Percentiles rank a stretch among this genome's conserved stretches.
These are phyloP conservation scores for Lasioglossum pauxillum DNA, from an alignment of 2,888 invertebrate genomes.

Conservation along the genomic window DNA sequence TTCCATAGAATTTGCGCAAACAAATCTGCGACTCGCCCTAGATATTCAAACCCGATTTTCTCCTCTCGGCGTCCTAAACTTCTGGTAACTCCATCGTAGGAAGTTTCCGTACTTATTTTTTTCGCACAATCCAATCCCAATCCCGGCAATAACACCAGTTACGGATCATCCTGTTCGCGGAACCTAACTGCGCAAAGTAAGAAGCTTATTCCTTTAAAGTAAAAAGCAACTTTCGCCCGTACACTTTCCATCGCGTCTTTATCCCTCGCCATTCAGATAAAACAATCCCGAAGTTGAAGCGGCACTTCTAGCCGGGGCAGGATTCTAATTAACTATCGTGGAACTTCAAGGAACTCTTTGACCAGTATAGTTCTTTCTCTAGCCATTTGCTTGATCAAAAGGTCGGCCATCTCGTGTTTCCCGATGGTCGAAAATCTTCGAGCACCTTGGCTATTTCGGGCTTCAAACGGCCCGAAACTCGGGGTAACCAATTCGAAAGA, in stretches of 20 bases:
- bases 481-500: not conserved
- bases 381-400: slow-evolving; percentile 2
- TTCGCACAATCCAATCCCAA: not conserved
- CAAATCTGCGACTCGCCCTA: not conserved
- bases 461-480: too few species aligned
- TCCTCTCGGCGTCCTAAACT: not conserved
- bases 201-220: slow-evolving; percentile 9
- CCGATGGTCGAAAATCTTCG: not conserved
- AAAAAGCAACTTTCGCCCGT: slow-evolving; percentile 4
- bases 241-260: not conserved
- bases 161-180: not conserved
- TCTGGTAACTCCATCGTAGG: not conserved
- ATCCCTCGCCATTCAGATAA: slow-evolving; percentile 9
- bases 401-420: not conserved
- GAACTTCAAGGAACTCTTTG: slow-evolving; percentile 8
- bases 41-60: not conserved
- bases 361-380: slow-evolving; percentile 8
- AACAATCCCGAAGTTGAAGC: slow-evolving; percentile 30
- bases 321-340: slow-evolving; percentile 46
- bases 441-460: not conserved
- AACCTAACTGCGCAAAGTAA: slow-evolving; percentile 22
- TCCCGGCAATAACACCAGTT: not conserved
- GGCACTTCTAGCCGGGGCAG: not conserved
- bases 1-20: not conserved
- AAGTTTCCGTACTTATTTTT: not conserved